Evolutionary conservation across 2,888 invertebrate species (phyloP).

Genomic region (Andrena dorsata): DNA sequence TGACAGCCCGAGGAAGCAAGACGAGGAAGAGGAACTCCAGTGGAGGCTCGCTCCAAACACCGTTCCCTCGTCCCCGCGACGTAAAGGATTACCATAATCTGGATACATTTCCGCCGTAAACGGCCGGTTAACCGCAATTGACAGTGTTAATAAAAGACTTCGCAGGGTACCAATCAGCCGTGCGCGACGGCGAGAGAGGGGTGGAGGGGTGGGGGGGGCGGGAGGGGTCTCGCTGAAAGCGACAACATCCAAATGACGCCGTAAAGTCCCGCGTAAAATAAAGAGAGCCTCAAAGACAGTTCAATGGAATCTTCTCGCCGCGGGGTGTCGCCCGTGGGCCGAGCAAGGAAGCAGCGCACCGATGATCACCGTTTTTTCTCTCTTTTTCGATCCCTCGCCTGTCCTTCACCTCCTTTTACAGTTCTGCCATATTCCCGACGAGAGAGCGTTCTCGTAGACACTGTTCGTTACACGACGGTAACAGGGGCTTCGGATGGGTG

Average conservation of each 20-base stretch:
- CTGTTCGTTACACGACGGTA: conserved; percentile 45
- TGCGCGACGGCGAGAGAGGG: not conserved
- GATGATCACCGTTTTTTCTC: conserved; percentile 25
- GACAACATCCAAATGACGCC: conserved; percentile 48
- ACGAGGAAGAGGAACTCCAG: not conserved
- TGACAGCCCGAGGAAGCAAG: not conserved
- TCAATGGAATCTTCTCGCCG: conserved; percentile 42
- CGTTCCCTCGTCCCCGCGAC: not conserved
- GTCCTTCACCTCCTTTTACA: conserved; percentile 67
- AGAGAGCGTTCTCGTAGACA: conserved; percentile 44
- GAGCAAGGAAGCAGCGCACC: conserved; percentile 34
- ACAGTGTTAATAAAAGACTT: conserved; percentile 43
- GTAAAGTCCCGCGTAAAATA: conserved; percentile 43
- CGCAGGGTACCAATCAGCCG: conserved; percentile 35
- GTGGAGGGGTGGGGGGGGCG: too few species aligned
- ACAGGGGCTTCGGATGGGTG: conserved; percentile 8
- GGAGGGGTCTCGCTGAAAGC: conserved; percentile 19
- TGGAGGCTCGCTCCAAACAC: not conserved
- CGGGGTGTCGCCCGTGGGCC: conserved; percentile 42
- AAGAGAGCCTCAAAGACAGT: conserved; percentile 42
- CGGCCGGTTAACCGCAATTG: conserved; percentile 28
- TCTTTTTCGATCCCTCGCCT: conserved; percentile 45
- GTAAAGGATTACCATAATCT: conserved; percentile 23
- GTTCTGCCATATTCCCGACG: conserved; percentile 51
- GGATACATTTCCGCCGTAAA: conserved; percentile 22